Base-by-base conservation (phyloP, 2,888 invertebrate species). In the Tenthredo notha region DNA sequence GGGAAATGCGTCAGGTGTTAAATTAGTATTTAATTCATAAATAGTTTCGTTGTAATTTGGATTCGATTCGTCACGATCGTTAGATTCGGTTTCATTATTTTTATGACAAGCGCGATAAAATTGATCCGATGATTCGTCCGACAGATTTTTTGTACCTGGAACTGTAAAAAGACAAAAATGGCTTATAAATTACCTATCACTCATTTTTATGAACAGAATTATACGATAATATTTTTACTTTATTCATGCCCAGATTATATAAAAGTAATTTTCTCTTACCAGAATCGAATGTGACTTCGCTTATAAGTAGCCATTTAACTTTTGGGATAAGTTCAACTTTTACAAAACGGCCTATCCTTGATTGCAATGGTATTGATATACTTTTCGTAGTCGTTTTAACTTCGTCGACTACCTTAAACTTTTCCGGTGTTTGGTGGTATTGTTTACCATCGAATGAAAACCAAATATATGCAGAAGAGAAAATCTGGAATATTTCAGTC, bases 291-390 rank as follows among this genome's bases (percentile, higher is more conserved):
- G 96, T 95, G 89, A 98, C 95, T 94, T 98, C 98, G 93, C 98
- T 98, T 91, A 98, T 95, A 88, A 98, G 95, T 87, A 98, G 96
- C 98, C 98, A 98, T 91, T 96, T 96, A 88, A 97, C 95, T 86
- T 96, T 96, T 92, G 98, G 98, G 90, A 95, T 95, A 21, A 98
- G 95, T 90, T 96, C 95, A 89, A 97, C 91, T 94, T 96, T 96
- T 88, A 98, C 95, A 92, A 96, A 97, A 90, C 95, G 95, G 0
- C 97, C 98, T 0, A 97, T 95, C 86, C 96, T 95, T 90, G 97
- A 96, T 88, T 96, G 95, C 77, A 98, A 94, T 84, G 96, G 95
- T 75, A 98, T 95, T 89, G 96, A 96, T 67, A 98, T 94, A 90
- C 96, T 95, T 43, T 95, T 92, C 4, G 95, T 94, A 86, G 93